Evolutionary conservation across 2,888 invertebrate species (phyloP).

Genomic region (Antitype chi): DNA sequence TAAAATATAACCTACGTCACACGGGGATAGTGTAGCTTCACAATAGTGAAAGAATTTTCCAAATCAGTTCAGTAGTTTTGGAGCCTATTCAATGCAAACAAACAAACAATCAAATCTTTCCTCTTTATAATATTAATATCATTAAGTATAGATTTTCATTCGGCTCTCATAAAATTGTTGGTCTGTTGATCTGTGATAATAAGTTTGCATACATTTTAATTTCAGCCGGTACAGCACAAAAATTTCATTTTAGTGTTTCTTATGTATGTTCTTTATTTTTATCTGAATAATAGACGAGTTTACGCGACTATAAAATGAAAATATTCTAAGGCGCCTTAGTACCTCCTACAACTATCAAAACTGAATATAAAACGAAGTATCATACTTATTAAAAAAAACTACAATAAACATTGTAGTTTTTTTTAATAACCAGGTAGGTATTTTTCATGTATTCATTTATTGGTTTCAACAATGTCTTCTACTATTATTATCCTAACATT

Average conservation of each 20-base stretch:
- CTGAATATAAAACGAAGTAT: background rate
- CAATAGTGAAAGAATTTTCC: too few relatives aligned
- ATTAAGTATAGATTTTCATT: too few relatives aligned
- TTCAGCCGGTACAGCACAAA: background rate
- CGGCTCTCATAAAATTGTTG: background rate
- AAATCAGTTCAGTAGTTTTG: too few relatives aligned
- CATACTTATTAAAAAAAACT: background rate
- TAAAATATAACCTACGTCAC: too few relatives aligned
- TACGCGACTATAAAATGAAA: background rate
- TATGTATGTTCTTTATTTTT: background rate
- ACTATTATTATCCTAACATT: constrained; percentile 21
- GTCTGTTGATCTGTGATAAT: background rate
- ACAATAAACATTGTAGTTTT: too few relatives aligned
- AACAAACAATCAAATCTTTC: too few relatives aligned
- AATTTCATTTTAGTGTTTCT: background rate
- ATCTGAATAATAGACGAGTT: background rate
- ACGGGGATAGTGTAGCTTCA: too few relatives aligned
- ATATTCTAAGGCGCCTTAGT: background rate
- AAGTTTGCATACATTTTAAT: background rate
- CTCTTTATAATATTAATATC: too few relatives aligned
- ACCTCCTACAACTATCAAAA: background rate
- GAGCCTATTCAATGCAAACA: too few relatives aligned
- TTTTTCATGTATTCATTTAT: background rate
- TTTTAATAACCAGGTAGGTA: background rate
- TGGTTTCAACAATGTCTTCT: background rate